Evolutionary conservation across 2,113 vertebrate genomes (phyloP), one percentile per base, ranked within the genome.

Genomic region (Himantopus leucocephalus): DNA sequence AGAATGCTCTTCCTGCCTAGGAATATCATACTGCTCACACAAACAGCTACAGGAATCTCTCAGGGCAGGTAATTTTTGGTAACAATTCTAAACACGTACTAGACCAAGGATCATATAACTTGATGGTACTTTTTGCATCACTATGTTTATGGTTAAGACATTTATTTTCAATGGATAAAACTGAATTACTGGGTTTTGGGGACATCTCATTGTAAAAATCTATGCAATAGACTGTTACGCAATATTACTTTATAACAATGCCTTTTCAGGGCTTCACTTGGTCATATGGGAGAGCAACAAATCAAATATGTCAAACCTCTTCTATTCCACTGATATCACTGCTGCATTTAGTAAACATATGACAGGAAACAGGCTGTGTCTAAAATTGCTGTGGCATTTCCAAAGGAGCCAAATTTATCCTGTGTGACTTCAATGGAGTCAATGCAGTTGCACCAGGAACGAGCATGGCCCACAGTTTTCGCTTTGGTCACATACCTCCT

Each of bases 271-370:
- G 26, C 45, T 87, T 91, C 58, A 67, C 45, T 87, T 67, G 52
- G 52, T 92, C n/a, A 2, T 29, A n/a, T 9, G 73, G 59, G 64
- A 85, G 30, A 81, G 56, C 47, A 81, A 89, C 67, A 92, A 94
- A 90, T 89, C 62, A 94, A 91, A 24, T 13, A 76, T 47, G 70
- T 62, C 89, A 95, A 76, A 92, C 74, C 74, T 92, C 60, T 93
- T 86, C 68, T 87, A 87, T 82, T 94, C 81, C 89, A 85, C 89
- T 96, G 96, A 95, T 97, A 96, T 92, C 95, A 97, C 62, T 29
- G 87, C 96, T 96, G 81, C 77, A 95, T 97, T 97, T 97, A 97
- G 95, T 96, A 93, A 95, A 96, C 89, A 47, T 77, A 91, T 95
- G 91, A 95, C 91, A 95, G 80, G 92, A 96, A 95, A 90, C 84